Evolutionary conservation across 2,113 vertebrate species (phyloP).

Genomic region (Uria lomvia): DNA sequence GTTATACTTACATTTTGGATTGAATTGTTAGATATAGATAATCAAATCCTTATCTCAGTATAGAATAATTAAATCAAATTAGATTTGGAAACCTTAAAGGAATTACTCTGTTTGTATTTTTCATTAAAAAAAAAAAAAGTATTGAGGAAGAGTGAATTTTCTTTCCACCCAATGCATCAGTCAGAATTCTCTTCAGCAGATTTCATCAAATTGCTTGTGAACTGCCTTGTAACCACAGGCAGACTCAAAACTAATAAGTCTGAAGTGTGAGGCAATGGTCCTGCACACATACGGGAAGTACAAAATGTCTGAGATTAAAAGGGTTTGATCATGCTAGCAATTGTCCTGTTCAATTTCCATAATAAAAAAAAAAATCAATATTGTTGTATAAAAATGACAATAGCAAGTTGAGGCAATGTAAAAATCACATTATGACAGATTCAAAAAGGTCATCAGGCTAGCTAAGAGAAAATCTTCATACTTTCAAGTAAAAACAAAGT

Average conservation of each 20-base stretch:
- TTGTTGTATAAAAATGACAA: background rate
- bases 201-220: background rate
- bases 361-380: background rate
- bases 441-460: background rate
- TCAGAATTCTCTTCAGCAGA: background rate
- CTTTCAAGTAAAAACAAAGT: background rate
- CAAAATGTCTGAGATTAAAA: background rate
- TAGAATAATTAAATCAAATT: background rate
- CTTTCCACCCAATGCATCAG: background rate
- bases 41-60: background rate
- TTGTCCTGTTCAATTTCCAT: background rate
- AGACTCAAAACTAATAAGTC: background rate
- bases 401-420: background rate
- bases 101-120: background rate
- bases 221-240: background rate
- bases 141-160: background rate
- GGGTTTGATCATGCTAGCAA: rapidly evolving
- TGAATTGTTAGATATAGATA: background rate
- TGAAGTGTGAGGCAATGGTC: background rate
- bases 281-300: background rate
- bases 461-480: background rate
- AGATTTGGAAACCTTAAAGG: background rate
- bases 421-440: background rate
- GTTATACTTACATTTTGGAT: background rate
- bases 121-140: background rate